Evolutionary conservation across 2,888 invertebrate genomes (phyloP).

Genomic region (Sphinx pinastri): DNA sequence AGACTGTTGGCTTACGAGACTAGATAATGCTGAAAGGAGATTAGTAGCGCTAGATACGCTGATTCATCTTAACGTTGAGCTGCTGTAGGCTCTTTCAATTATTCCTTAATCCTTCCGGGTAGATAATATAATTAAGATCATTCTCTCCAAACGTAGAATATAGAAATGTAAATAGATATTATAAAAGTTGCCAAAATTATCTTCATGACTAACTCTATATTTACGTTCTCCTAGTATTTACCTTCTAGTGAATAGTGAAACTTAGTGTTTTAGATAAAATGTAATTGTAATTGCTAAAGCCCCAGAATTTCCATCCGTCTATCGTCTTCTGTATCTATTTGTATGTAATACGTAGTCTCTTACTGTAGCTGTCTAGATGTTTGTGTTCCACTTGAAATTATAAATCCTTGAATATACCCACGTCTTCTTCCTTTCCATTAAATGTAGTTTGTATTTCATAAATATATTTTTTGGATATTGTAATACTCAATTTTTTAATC

Average conservation of each 20-base stretch:
- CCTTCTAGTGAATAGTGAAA: conserved; percentile 43
- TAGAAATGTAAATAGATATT: conserved; percentile 44
- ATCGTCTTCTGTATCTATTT: conserved; percentile 80
- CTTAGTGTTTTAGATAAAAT: conserved; percentile 55
- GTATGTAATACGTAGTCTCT: conserved; percentile 73
- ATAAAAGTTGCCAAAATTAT: conserved; percentile 58
- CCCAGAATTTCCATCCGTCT: conserved; percentile 85
- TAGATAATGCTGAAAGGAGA: conserved; percentile 6
- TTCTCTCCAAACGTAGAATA: conserved; percentile 35
- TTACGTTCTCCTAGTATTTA: conserved; percentile 37
- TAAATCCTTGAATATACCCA: conserved; percentile 42
- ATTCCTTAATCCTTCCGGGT: conserved; percentile 29
- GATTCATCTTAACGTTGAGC: conserved; percentile 13
- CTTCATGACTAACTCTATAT: conserved; percentile 25
- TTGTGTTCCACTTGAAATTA: conserved; percentile 49
- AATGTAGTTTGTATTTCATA: too few relatives aligned
- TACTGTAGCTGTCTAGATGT: conserved; percentile 71
- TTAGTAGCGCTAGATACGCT: conserved; percentile 17
- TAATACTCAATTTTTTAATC: not conserved
- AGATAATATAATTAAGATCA: conserved; percentile 20
- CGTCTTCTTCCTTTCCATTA: conserved; percentile 25
- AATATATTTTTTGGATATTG: too few relatives aligned
- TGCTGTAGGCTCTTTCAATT: conserved; percentile 13
- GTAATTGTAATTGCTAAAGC: conserved; percentile 77
- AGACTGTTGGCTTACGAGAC: conserved; percentile 15